Conservation (phyloP, 2,888 invertebrate genomes). For the Metacarcinus magister region DNA sequence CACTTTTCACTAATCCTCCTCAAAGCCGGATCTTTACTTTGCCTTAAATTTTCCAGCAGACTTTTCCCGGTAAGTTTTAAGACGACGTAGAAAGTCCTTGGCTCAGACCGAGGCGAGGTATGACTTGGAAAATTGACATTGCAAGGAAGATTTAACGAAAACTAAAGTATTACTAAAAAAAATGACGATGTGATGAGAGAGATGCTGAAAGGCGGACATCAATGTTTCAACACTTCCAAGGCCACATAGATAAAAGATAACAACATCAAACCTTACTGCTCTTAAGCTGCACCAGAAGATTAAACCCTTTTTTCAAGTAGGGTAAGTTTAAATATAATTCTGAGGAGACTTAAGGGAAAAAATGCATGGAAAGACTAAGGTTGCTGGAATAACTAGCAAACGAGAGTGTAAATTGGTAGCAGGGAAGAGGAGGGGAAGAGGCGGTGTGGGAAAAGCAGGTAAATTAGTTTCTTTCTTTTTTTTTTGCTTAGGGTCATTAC, state of each 20-base stretch:
- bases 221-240: background rate
- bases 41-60: background rate
- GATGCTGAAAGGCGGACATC: background rate
- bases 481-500: background rate
- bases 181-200: background rate
- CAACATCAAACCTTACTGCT: background rate
- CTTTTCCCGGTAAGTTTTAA: background rate
- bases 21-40: too few relatives aligned
- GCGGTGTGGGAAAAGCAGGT: background rate
- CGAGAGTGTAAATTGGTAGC: background rate
- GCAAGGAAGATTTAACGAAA: background rate
- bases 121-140: background rate
- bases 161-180: background rate
- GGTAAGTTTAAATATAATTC: background rate
- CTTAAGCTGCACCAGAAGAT: background rate
- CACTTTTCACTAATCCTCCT: background rate
- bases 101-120: background rate
- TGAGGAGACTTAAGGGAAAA: background rate
- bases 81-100: background rate
- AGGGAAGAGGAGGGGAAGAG: background rate
- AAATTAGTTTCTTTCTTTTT: background rate
- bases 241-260: too few relatives aligned
- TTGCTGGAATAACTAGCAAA: background rate
- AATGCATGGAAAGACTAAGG: background rate
- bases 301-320: background rate